These are phyloP conservation scores for Chelon auratus DNA, from an alignment of 2,797 vertebrate species.

Conservation along the genomic window DNA sequence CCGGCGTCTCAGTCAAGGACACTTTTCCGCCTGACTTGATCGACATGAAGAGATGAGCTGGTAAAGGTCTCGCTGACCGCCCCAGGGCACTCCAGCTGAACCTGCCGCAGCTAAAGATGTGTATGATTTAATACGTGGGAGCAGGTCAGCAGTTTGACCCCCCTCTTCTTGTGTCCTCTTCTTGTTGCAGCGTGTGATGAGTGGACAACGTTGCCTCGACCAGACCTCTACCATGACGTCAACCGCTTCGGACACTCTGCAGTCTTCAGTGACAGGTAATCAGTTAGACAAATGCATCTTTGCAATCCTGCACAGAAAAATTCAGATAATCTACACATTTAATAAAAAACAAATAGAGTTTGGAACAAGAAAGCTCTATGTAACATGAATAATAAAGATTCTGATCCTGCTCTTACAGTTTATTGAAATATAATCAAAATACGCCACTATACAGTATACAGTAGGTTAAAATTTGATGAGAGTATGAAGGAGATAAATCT, in stretches of 20 bases:
- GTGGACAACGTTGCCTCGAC: conserved; percentile 92
- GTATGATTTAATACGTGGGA: conserved; percentile 16
- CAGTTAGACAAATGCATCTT: background rate
- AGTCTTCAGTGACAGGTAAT: conserved; percentile 89
- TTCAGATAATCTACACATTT: too few relatives aligned
- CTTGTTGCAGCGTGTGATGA: conserved; percentile 89
- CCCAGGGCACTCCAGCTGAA: conserved; percentile 1
- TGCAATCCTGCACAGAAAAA: too few relatives aligned
- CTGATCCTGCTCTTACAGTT: too few relatives aligned
- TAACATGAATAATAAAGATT: too few relatives aligned
- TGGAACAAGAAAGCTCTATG: too few relatives aligned
- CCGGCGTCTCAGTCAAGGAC: conserved; percentile 16
- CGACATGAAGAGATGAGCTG: conserved; percentile 34
- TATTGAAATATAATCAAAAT: too few relatives aligned
- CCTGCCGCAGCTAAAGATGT: background rate
- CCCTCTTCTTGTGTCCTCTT: background rate
- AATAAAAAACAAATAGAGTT: too few relatives aligned
- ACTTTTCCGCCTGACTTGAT: background rate
- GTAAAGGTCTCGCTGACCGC: conserved; percentile 30
- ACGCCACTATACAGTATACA: too few relatives aligned
- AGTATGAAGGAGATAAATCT: too few relatives aligned
- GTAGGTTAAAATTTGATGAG: too few relatives aligned
- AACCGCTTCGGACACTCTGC: conserved; percentile 97
- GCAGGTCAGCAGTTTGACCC: conserved; percentile 33
- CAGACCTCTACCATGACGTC: conserved; percentile 90